phyloP scores from a whole-genome alignment of 2,888 invertebrate species.

The Globia sparganii region DNA sequence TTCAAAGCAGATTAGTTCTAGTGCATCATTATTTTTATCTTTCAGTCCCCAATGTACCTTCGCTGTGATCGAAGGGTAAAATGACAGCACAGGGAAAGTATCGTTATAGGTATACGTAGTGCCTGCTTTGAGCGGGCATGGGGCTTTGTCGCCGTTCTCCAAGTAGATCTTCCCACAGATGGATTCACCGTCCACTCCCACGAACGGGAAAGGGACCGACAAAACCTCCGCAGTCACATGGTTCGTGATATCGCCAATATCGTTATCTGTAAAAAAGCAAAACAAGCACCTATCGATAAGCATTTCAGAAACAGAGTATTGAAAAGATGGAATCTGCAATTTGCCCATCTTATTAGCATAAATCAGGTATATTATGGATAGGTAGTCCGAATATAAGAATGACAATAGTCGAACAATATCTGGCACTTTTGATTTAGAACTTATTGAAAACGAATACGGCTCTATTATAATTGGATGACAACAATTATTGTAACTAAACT shows the following conservation, averaged over 20 bases:
- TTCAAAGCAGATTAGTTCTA: conserved; percentile 92
- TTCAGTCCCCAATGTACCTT: conserved; percentile 92
- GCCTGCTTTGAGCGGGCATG: conserved; percentile 93
- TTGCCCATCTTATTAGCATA: neutral
- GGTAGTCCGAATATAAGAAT: neutral
- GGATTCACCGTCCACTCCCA: conserved; percentile 93
- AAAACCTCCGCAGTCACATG: conserved; percentile 91
- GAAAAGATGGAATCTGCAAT: neutral
- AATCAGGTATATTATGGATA: neutral
- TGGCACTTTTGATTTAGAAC: neutral
- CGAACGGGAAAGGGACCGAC: conserved; percentile 92
- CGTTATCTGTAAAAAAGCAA: conserved; percentile 84
- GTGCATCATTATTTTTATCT: conserved; percentile 71
- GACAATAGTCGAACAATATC: neutral
- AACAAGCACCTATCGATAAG: conserved; percentile 11
- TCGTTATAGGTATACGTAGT: conserved; percentile 93
- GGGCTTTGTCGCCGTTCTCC: conserved; percentile 89
- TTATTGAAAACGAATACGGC: too few relatives aligned
- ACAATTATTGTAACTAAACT: too few relatives aligned
- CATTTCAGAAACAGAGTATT: neutral
- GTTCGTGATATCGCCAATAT: conserved; percentile 90
- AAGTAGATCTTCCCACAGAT: conserved; percentile 92
- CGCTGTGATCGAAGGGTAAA: conserved; percentile 89
- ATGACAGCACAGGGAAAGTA: conserved; percentile 87
- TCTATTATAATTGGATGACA: too few relatives aligned